Conservation (phyloP, 2,797 vertebrate species). For the Cephalopachus bancanus region DNA sequence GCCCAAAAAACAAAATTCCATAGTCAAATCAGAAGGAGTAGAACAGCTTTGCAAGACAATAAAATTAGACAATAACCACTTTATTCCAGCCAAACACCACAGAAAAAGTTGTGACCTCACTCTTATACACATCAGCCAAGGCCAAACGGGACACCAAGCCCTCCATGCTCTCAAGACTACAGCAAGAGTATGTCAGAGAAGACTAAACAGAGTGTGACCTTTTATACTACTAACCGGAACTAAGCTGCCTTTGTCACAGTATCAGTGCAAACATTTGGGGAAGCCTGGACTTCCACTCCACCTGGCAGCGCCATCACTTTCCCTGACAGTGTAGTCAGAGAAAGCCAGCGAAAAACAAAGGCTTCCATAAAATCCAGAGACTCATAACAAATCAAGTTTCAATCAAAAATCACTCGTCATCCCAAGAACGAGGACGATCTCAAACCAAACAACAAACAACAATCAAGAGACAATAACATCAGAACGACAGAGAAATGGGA, state of each 20-base stretch:
- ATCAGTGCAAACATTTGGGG: not conserved
- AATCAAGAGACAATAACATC: not conserved
- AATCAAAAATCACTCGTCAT: not conserved
- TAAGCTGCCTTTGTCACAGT: not conserved
- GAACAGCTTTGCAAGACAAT: fast-evolving
- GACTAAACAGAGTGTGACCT: not conserved
- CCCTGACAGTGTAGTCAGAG: not conserved
- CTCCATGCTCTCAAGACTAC: not conserved
- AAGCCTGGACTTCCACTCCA: not conserved
- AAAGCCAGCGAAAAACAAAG: not conserved
- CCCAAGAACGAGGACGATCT: not conserved
- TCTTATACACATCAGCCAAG: not conserved
- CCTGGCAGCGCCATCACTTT: not conserved
- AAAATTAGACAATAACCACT: not conserved
- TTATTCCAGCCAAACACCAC: not conserved
- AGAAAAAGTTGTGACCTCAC: not conserved
- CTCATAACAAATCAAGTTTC: not conserved
- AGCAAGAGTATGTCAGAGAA: not conserved
- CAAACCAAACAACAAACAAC: not conserved
- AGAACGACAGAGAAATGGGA: not conserved
- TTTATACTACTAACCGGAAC: not conserved
- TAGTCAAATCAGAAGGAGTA: not conserved
- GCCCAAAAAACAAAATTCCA: not conserved
- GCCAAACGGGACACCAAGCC: not conserved
- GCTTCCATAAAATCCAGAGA: not conserved